phyloP scores from a whole-genome alignment of 2,888 invertebrate species.

The Sminthurides aquaticus region DNA sequence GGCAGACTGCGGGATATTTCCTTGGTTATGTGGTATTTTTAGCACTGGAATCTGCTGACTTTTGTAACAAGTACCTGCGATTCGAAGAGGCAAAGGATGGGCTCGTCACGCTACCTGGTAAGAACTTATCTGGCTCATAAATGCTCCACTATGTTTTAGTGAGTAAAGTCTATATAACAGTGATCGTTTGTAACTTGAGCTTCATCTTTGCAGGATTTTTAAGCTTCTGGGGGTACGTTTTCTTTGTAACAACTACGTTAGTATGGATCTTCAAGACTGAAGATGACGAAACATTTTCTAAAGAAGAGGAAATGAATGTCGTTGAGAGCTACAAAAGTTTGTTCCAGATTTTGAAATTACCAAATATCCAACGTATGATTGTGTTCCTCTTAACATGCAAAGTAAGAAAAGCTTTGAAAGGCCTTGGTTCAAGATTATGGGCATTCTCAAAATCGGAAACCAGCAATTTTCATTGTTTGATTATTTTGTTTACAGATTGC shows the following conservation, averaged over 20 bases:
- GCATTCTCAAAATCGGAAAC: no score
- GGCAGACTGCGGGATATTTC: constrained; percentile 96
- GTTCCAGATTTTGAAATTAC: constrained; percentile 72
- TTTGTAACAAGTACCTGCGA: constrained; percentile 89
- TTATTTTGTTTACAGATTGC: no score
- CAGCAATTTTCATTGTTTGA: no score
- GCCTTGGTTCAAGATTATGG: no score
- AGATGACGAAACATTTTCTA: constrained; percentile 51
- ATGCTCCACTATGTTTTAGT: no score
- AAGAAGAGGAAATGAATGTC: constrained; percentile 48
- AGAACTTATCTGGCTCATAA: constrained; percentile 18
- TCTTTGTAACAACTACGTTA: constrained; percentile 79
- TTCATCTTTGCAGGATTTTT: constrained; percentile 58
- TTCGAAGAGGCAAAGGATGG: constrained; percentile 63
- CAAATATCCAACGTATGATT: constrained; percentile 69
- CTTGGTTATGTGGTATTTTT: constrained; percentile 93
- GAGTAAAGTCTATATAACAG: no score
- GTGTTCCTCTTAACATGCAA: constrained; percentile 81
- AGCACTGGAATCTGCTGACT: constrained; percentile 88
- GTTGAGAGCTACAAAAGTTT: constrained; percentile 74
- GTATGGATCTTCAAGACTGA: constrained; percentile 85
- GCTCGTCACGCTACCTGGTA: constrained; percentile 59
- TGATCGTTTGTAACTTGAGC: not conserved
- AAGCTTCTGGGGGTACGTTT: constrained; percentile 89
- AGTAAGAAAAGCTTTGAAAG: constrained; percentile 51